Evolutionary conservation across 2,797 vertebrate species (phyloP), one percentile per base, ranked within the genome.

Genomic region (Semotilus atromaculatus): DNA sequence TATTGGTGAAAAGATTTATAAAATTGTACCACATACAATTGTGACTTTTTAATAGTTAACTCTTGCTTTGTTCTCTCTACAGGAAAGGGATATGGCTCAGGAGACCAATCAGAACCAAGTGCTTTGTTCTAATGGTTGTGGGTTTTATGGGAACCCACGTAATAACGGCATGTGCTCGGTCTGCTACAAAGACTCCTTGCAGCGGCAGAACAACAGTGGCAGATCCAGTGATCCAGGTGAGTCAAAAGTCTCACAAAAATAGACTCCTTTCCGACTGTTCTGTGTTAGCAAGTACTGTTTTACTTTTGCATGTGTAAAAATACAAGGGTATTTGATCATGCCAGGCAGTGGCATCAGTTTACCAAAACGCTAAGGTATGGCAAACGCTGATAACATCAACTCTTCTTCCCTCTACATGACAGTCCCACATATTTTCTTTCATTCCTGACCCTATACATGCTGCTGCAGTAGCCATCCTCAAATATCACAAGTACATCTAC

Each of bases 161-260:
- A 97, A 96, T 4, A 96, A 97, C 7, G 96, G 96, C 91, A 96
- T 97, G 95, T 97, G 97, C 82, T 97, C 97, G 0, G 93, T 97
- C 43, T 97, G 97, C 94, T 97, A 97, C 91, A 97, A 96, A 94
- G 96, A 97, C 87, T 96, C 96, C 81, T 94, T 97, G 76, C 97
- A 97, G 85, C 93, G 96, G 86, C 96, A 96, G 92, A 97, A 97
- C 84, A 95, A 92, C 88, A 96, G 92, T 90, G 95, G 93, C 91
- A 95, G 96, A 93, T 94, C 95, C 92, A 96, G 95, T 86, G 96
- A 96, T 76, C 90, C 96, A 94, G 96, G 97, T 97, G 92, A 95
- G 94, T 81, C 18, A 7, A 21, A 64, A 16, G 18, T 13, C 38
- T 23, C 19, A 18, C 21, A 31, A 13, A 38, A 19, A 34, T 16